Base-by-base conservation (phyloP, 2,113 vertebrate genomes). In the Hirundichthys speculiger region DNA sequence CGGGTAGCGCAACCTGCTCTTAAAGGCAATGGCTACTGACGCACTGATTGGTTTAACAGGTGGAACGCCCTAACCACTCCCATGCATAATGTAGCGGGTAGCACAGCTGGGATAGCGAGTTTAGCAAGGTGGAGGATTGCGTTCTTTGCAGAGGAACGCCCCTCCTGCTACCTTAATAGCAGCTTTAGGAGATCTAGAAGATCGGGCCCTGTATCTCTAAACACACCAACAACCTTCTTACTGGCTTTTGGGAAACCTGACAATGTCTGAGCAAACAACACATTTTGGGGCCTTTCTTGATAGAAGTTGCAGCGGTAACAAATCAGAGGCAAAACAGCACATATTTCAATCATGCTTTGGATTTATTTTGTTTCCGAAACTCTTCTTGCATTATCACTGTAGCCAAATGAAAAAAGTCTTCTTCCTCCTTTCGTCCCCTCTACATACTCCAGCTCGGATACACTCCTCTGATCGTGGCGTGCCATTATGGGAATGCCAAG, bases 401-500 rank as follows among this genome's bases (percentile, higher is more conserved):
- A 12, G 19, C 51, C 14, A 46, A 43, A n/a, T 40, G 14, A 39
- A 54, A 60, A 8, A 59, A 27, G 34, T 3, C 16, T 39, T 25
- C 25, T 34, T 52, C 19, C 30, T 40, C 27, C 1, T 46, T 3
- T 58, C 13, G 51, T 12, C 2, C 39, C 38, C 3, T 65, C 2
- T 89, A 81, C 22, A 24, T 16, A 2, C 21, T 15, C 48, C 86
- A 99, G 97, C 94, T 99, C 18, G 98, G 98, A 67, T 99, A 99
- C 47, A 98, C 95, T 34, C 96, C 98, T 89, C 92, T 99, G 70
- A 98, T 98, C 52, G 95, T 98, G 69, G 96, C 98, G 14, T 98
- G 95, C 91, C 98, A 99, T 90, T 98, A 99, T 82, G 97, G 98
- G 83, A 98, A 98, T 75, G 92, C 94, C 80, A 98, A 99, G 91